Evolutionary conservation across 1,140 invertebrate species (phyloP).

Genomic region (Ceratina calcarata): DNA sequence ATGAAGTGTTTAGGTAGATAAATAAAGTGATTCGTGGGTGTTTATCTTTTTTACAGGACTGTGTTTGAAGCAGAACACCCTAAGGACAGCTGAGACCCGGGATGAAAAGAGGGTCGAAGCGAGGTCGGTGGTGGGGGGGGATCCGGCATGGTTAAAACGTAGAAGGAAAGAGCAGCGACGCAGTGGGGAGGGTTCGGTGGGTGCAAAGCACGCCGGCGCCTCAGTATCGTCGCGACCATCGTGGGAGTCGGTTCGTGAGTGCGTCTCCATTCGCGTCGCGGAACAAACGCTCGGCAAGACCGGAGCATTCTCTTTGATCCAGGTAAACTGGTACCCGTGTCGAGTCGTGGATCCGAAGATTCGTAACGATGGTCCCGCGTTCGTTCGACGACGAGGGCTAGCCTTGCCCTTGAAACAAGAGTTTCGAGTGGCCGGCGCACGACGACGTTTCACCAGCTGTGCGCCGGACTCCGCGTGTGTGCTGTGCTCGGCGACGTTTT

Average conservation of each 20-base stretch:
- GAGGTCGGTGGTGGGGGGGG: neutral
- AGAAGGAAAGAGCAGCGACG: conserved; percentile 8
- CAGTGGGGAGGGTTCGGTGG: conserved; percentile 8
- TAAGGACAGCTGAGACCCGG: conserved; percentile 59
- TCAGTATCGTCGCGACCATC: conserved; percentile 73
- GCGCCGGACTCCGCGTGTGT: conserved; percentile 37
- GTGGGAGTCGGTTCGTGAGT: conserved; percentile 34
- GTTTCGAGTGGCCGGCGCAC: conserved; percentile 26
- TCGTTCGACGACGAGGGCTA: conserved; percentile 37
- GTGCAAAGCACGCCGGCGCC: conserved; percentile 76
- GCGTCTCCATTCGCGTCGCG: neutral
- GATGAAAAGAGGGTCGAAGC: conserved; percentile 41
- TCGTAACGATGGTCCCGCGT: neutral
- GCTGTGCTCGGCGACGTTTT: conserved; percentile 33
- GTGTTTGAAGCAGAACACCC: conserved; percentile 43
- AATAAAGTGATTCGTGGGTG: too few species aligned
- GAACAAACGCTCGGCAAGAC: conserved; percentile 32
- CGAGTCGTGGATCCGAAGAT: neutral
- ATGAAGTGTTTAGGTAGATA: too few species aligned
- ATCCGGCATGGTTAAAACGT: conserved; percentile 29
- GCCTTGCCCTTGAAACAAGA: conserved; percentile 42
- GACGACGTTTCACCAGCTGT: conserved; percentile 33
- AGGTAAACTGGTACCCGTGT: too few species aligned
- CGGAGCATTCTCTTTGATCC: neutral
- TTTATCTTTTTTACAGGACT: too few species aligned